These are phyloP conservation scores for Ostrea edulis DNA, from an alignment of 1,140 invertebrate species.

Conservation along the genomic window DNA sequence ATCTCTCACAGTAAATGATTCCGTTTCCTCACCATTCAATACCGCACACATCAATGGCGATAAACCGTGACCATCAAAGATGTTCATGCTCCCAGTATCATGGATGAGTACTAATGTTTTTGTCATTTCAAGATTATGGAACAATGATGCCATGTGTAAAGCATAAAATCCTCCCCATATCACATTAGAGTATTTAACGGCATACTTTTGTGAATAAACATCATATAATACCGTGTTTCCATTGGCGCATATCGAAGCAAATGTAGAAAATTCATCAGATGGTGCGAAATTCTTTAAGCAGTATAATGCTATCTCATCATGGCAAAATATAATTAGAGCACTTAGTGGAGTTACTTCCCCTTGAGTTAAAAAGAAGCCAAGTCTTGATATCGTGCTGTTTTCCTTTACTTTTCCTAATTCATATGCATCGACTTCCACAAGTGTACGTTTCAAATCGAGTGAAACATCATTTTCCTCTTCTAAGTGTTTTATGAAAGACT, in stretches of 20 bases:
- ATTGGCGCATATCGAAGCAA: too few species aligned
- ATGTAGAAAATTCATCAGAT: not conserved
- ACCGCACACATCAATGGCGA: not conserved
- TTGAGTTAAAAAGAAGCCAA: not conserved
- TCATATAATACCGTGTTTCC: not conserved
- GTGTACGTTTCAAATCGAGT: not conserved
- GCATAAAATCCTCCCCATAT: too few species aligned
- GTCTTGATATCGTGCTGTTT: not conserved
- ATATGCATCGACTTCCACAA: not conserved
- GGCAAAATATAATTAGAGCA: not conserved
- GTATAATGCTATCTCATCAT: not conserved
- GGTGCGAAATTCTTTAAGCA: not conserved
- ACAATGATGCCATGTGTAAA: not conserved
- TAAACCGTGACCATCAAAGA: not conserved
- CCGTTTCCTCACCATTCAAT: not conserved
- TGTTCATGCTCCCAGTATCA: too few species aligned
- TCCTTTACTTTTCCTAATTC: not conserved
- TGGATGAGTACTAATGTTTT: not conserved
- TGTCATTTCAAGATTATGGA: not conserved
- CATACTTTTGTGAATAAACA: not conserved
- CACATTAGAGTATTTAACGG: too few species aligned
- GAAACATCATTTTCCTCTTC: not conserved
- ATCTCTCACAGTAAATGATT: not conserved
- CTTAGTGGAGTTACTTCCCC: not conserved
- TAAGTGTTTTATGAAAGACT: not conserved